phyloP scores from a whole-genome alignment of 2,113 vertebrate species.

The Perca schrenkii region DNA sequence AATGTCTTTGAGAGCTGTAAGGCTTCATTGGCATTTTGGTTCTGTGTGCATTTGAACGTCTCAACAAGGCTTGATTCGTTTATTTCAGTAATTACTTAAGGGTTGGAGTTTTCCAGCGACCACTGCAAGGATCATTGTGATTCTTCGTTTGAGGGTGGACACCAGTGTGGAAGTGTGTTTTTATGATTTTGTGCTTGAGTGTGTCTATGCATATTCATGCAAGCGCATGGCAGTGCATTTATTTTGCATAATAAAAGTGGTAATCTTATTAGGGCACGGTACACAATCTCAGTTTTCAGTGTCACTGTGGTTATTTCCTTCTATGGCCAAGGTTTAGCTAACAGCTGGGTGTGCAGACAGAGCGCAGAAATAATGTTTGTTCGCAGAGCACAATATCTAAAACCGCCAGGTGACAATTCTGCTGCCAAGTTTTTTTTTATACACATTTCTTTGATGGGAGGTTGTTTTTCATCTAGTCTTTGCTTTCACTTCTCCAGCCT shows the following conservation, averaged over 20 bases:
- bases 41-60: constrained; percentile 12
- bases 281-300: constrained; percentile 47
- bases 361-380: constrained; percentile 1
- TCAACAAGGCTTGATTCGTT: constrained; percentile 45
- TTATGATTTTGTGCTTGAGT: not conserved
- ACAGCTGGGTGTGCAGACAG: constrained; percentile 30
- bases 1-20: constrained; percentile 49
- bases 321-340: constrained; percentile 22
- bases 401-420: constrained; percentile 29
- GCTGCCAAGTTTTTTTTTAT: constrained; percentile 40
- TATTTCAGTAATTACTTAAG: constrained; percentile 65
- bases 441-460: constrained; percentile 39
- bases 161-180: constrained; percentile 15
- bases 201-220: not conserved
- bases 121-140: constrained; percentile 27
- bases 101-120: constrained; percentile 28
- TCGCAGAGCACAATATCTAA: constrained; percentile 3
- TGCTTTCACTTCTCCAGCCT: constrained; percentile 11
- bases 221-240: constrained; percentile 15
- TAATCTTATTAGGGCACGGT: constrained; percentile 56
- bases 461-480: constrained; percentile 41
- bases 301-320: constrained; percentile 40
- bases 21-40: constrained; percentile 47
- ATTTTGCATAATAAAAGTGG: constrained; percentile 48
- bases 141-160: constrained; percentile 7